Base-by-base conservation (phyloP, 2,113 vertebrate genomes). In the Corythornis vintsioides region DNA sequence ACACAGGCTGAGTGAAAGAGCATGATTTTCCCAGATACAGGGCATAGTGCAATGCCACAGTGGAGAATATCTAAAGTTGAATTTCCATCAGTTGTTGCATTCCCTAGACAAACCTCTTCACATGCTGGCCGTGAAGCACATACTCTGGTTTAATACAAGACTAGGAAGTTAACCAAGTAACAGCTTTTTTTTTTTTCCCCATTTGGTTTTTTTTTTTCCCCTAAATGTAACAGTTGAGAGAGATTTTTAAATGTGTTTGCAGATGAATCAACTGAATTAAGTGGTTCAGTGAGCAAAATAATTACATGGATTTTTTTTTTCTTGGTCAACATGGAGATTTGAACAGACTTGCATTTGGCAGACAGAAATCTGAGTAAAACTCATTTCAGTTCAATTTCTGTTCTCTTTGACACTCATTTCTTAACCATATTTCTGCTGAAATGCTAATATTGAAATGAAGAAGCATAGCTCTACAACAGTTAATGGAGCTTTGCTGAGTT, bases 261-360 rank as follows among this genome's bases (percentile, higher is more conserved):
- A 89, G 78, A 89, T 77, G 82, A 94, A 94, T 94, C 78, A 91
- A 85, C 75, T 74, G 71, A 31, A 67, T 94, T 87, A 92, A 91
- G 69, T 33, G 79, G 52, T 80, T 89, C 89, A 83, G 25, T 56
- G 72, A 96, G 52, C 59, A 91, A 92, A 91, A 80, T 88, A 87
- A 92, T 88, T 80, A 25, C 80, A 89, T 42, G 45, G 63, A 67
- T 55, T 66, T 40, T 40, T 48, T 69, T 38, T 82, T 80, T 84
- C 86, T 78, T 83, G 7, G 25, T 85, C 75, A 83, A 57, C 84
- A 31, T 42, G 59, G 78, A 33, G 71, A 88, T 92, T 92, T 93
- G 76, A 93, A 87, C 63, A n/a, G 75, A 93, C 83, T 85, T 91
- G 50, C 56, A 89, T 42, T 89, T 76, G 64, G 75, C 79, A 95